Evolutionary conservation across 2,888 invertebrate genomes (phyloP).

Genomic region (Eilema griseolum): DNA sequence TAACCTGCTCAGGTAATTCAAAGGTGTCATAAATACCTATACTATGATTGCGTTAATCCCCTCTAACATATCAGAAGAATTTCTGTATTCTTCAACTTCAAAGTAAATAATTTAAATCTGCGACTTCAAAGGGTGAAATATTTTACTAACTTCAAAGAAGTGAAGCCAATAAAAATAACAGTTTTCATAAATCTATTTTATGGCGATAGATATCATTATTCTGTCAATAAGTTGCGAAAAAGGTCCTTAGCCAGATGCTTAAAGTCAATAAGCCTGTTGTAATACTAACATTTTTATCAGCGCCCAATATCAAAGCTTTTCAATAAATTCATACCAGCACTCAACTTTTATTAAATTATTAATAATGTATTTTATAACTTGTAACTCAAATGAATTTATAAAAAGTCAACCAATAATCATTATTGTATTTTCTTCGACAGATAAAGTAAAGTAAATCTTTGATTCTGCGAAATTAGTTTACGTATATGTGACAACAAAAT

Average conservation of each 20-base stretch:
- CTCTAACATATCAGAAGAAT: too few species aligned
- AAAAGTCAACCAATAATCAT: background rate
- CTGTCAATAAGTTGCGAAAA: slow-evolving; percentile 1
- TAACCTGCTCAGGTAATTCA: too few species aligned
- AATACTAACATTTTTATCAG: background rate
- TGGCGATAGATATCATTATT: slow-evolving; percentile 9
- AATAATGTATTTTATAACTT: background rate
- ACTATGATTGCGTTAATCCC: too few species aligned
- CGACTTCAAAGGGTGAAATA: background rate
- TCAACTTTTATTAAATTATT: slow-evolving; percentile 8
- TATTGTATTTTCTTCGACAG: background rate
- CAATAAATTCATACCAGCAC: background rate
- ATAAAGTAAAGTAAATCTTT: background rate
- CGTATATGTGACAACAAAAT: too few species aligned
- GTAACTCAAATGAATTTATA: background rate
- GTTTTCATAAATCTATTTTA: slow-evolving; percentile 15
- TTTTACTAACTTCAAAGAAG: background rate
- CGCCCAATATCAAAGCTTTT: background rate
- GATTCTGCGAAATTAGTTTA: background rate
- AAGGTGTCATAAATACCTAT: too few species aligned
- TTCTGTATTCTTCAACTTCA: too few species aligned
- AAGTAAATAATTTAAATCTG: background rate
- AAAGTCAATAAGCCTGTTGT: slow-evolving; percentile 5
- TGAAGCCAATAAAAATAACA: background rate
- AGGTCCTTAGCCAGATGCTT: slow-evolving; percentile 2